phyloP scores from a whole-genome alignment of 2,888 invertebrate species.

The Sphecodes monilicornis region DNA sequence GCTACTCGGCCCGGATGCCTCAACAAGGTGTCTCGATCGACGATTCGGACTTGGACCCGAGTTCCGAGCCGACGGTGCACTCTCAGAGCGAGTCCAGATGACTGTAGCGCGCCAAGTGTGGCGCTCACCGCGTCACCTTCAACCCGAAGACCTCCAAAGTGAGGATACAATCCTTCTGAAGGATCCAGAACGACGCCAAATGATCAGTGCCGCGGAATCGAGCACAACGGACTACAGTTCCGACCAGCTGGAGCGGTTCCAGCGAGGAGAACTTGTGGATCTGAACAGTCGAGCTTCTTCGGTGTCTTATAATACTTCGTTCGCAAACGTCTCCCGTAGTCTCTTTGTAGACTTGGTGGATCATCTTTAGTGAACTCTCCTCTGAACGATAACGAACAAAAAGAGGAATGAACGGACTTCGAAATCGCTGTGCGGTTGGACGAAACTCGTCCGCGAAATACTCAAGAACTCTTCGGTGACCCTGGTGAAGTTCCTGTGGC shows the following conservation, averaged over 20 bases:
- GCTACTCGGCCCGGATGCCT: slow-evolving; percentile 78
- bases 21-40: slow-evolving; percentile 81
- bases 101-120: slow-evolving; percentile 79
- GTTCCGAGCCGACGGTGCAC: slow-evolving; percentile 78
- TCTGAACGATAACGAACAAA: not conserved
- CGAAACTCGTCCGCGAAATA: not conserved
- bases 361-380: not conserved
- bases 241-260: not conserved
- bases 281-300: slow-evolving; percentile 35
- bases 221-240: slow-evolving; percentile 4
- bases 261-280: not conserved
- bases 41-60: slow-evolving; percentile 81
- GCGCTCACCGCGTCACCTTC: slow-evolving; percentile 77
- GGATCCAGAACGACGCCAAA: not conserved
- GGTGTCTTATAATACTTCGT: slow-evolving; percentile 20
- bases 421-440: not conserved
- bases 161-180: slow-evolving; percentile 61
- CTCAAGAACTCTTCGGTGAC: not conserved
- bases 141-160: slow-evolving; percentile 69
- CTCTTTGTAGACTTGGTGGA: too few species aligned
- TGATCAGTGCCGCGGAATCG: slow-evolving; percentile 39
- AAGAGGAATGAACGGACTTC: not conserved
- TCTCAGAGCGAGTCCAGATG: slow-evolving; percentile 83
- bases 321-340: not conserved
- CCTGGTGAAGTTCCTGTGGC: not conserved